Conservation (phyloP, 2,113 vertebrate genomes). For the Spermophilus dauricus region DNA sequence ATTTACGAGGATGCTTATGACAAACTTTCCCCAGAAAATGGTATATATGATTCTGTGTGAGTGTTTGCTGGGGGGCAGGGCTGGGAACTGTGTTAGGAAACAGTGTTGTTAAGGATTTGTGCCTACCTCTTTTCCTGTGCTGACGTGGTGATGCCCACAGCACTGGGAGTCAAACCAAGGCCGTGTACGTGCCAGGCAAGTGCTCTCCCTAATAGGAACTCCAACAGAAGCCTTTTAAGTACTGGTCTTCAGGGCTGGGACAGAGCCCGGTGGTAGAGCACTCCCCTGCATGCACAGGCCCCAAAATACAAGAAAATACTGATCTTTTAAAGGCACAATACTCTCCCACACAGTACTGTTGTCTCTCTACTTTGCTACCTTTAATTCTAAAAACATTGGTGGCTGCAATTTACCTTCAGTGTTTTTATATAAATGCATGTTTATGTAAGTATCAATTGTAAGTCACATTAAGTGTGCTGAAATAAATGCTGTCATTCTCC, state of each 20-base stretch:
- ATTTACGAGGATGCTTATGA: constrained; percentile 99
- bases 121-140: background rate
- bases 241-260: too few species aligned
- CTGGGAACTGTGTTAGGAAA: background rate
- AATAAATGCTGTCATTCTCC: background rate
- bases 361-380: background rate
- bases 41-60: constrained; percentile 84
- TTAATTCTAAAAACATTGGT: background rate
- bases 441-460: background rate
- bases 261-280: too few species aligned
- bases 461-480: background rate
- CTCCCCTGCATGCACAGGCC: too few species aligned
- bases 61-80: background rate
- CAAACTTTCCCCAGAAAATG: constrained; percentile 98
- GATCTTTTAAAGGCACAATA: background rate
- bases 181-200: background rate
- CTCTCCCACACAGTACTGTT: background rate
- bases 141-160: background rate
- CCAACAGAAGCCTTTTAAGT: background rate
- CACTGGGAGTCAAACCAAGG: background rate
- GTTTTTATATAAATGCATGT: background rate
- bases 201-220: too few species aligned
- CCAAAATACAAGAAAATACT: background rate
- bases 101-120: background rate
- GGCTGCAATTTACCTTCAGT: background rate